These are phyloP conservation scores for Xestia sexstrigata DNA, from an alignment of 2,888 invertebrate species.

Conservation along the genomic window DNA sequence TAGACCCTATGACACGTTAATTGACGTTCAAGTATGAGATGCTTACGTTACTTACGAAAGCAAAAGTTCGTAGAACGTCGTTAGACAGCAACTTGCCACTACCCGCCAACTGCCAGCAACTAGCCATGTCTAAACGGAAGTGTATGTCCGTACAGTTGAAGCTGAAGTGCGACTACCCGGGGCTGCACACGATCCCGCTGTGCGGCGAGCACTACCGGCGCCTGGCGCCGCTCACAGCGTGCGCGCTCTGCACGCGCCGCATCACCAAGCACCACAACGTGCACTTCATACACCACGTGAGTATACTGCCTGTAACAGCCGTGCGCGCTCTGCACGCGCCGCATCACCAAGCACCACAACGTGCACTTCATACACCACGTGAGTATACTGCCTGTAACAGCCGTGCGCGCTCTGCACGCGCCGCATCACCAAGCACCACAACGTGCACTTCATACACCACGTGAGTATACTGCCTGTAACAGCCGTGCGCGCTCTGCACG, in stretches of 20 bases:
- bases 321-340: too few relatives aligned
- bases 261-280: slow-evolving; percentile 95
- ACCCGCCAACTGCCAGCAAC: too few relatives aligned
- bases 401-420: too few relatives aligned
- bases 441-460: too few relatives aligned
- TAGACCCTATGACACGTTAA: neutral
- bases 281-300: slow-evolving; percentile 92
- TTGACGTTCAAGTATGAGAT: neutral
- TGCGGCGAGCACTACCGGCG: slow-evolving; percentile 93
- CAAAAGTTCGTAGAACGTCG: neutral
- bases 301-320: slow-evolving; percentile 48
- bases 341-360: too few relatives aligned
- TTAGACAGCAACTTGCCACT: neutral
- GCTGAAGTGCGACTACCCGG: slow-evolving; percentile 91
- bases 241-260: slow-evolving; percentile 94
- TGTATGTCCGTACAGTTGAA: slow-evolving; percentile 82
- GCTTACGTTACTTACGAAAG: neutral
- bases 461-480: too few relatives aligned
- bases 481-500: too few relatives aligned
- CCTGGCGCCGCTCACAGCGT: slow-evolving; percentile 94
- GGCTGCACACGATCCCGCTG: slow-evolving; percentile 93
- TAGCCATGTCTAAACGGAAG: neutral
- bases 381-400: too few relatives aligned
- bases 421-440: too few relatives aligned
- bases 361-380: too few relatives aligned